Evolutionary conservation across 2,113 vertebrate genomes (phyloP).

Genomic region (Carassius gibelio): DNA sequence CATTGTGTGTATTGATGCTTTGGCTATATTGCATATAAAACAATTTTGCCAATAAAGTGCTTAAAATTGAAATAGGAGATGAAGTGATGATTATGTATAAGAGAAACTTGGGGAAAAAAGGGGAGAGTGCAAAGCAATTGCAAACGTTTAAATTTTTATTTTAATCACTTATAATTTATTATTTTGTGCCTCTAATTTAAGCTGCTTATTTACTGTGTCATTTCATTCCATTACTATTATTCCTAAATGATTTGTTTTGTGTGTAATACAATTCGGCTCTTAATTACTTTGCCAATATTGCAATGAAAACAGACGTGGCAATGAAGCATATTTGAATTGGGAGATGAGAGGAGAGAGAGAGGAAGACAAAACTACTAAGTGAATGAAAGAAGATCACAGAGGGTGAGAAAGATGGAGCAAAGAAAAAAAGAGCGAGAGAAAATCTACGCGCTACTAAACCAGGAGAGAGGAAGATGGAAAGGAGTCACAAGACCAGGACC

Average conservation of each 20-base stretch:
- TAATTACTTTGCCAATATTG: slow-evolving; percentile 58
- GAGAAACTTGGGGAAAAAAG: neutral
- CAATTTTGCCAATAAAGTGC: slow-evolving; percentile 16
- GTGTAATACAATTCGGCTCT: slow-evolving; percentile 51
- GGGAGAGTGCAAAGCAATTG: neutral
- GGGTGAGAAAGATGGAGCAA: neutral
- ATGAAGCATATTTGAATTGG: slow-evolving; percentile 50
- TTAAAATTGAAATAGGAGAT: neutral
- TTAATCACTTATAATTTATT: slow-evolving; percentile 48
- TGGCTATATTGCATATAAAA: slow-evolving; percentile 14
- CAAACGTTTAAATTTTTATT: slow-evolving; percentile 43
- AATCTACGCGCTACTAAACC: neutral
- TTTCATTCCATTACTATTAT: slow-evolving; percentile 50
- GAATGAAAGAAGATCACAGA: slow-evolving; percentile 7
- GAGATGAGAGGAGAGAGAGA: slow-evolving; percentile 20
- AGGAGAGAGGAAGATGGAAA: neutral
- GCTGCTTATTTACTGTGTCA: slow-evolving; percentile 50
- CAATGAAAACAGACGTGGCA: slow-evolving; percentile 43
- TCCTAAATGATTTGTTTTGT: slow-evolving; percentile 54
- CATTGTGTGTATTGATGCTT: neutral
- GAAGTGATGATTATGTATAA: neutral
- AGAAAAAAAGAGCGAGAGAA: neutral
- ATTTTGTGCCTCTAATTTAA: slow-evolving; percentile 52
- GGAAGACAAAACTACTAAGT: neutral
- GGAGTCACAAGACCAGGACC: slow-evolving; percentile 19